A percentile compares a stretch with the other conserved stretches of the same genome.
Conservation (phyloP, 1,140 invertebrate genomes). For the Drosophila bocki region DNA sequence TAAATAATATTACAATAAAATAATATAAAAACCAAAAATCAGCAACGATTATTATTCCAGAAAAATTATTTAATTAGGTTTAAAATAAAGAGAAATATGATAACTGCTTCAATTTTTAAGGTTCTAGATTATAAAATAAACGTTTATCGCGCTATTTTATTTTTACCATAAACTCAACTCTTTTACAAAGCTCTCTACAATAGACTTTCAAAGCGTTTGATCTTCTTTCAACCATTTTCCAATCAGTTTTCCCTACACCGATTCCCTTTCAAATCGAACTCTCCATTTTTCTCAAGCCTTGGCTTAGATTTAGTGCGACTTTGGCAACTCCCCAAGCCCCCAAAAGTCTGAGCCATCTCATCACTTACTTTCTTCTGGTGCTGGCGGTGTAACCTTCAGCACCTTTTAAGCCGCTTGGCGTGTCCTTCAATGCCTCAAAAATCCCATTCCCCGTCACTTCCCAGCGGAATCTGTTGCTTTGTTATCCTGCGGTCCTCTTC, state of each 20-base stretch:
- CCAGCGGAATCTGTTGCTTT: constrained; percentile 39
- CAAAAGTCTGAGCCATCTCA: constrained; percentile 36
- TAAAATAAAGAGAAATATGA: too few species aligned
- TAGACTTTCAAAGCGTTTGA: constrained; percentile 26
- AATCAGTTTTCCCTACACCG: constrained; percentile 33
- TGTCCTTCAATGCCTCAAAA: constrained; percentile 62
- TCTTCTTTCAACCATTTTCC: constrained; percentile 21
- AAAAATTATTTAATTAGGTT: too few species aligned
- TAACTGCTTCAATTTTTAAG: too few species aligned
- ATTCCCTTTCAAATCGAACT: constrained; percentile 10
- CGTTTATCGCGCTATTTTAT: background rate
- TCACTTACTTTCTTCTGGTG: constrained; percentile 36
- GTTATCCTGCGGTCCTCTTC: constrained; percentile 29
- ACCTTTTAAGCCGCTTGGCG: constrained; percentile 72
- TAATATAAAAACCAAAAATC: background rate
- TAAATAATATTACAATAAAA: too few species aligned
- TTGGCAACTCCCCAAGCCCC: constrained; percentile 21
- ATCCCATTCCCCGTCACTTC: constrained; percentile 17
- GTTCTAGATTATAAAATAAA: background rate
- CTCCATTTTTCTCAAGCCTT: constrained; percentile 17
- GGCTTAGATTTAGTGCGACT: constrained; percentile 39
- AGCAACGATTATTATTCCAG: too few species aligned
- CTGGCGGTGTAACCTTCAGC: constrained; percentile 57
- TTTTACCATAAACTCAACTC: background rate
- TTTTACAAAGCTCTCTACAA: background rate